Evolutionary conservation across 2,888 invertebrate species (phyloP).

Genomic region (Imbricaverruca yamaguchii): DNA sequence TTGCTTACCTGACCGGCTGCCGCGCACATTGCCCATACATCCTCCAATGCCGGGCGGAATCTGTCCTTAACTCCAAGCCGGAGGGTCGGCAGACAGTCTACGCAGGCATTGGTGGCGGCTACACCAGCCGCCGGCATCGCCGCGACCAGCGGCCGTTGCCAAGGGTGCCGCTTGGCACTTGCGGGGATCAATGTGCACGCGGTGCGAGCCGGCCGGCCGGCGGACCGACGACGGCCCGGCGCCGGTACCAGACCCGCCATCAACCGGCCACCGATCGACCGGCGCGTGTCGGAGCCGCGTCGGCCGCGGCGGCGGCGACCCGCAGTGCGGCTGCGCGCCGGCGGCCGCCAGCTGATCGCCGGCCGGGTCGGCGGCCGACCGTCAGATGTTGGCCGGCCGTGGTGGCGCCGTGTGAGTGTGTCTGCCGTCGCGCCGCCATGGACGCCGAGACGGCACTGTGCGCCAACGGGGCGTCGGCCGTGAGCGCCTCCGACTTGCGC

Average conservation of each 20-base stretch:
- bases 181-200: constrained; percentile 16
- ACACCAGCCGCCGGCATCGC: too few species aligned
- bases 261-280: not conserved
- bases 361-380: not conserved
- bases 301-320: not conserved
- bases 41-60: too few species aligned
- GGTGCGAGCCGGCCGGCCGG: not conserved
- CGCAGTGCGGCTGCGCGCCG: constrained; percentile 13
- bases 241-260: not conserved
- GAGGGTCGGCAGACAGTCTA: too few species aligned
- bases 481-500: not conserved
- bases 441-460: not conserved
- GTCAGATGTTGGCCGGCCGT: not conserved
- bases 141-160: too few species aligned
- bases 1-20: too few species aligned
- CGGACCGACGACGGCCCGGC: not conserved
- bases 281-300: not conserved
- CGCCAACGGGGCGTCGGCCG: not conserved
- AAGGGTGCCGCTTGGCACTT: too few species aligned
- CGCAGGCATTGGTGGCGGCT: too few species aligned
- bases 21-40: too few species aligned
- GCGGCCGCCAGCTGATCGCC: not conserved
- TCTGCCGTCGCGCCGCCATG: not conserved
- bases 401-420: not conserved
- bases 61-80: too few species aligned